Evolutionary conservation across 2,888 invertebrate species (phyloP).

Genomic region (Allophyes oxyacanthae): DNA sequence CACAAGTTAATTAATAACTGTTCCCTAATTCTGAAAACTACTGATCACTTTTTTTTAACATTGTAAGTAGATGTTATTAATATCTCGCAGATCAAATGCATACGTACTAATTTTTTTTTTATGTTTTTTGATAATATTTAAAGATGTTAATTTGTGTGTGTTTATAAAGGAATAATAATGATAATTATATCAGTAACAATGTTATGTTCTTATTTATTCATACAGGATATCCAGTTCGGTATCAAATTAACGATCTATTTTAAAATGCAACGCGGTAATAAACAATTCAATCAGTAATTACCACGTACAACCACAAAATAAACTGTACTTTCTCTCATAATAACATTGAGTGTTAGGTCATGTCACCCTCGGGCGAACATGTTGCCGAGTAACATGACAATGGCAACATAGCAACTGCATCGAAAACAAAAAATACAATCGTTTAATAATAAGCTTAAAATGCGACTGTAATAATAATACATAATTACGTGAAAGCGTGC

Average conservation of each 20-base stretch:
- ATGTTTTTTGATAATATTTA: too few relatives aligned
- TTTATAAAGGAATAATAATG: too few relatives aligned
- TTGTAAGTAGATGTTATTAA: too few relatives aligned
- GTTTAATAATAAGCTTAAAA: slow-evolving; percentile 76
- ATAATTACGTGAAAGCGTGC: slow-evolving; percentile 88
- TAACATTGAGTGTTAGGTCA: slow-evolving; percentile 18
- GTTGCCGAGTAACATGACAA: slow-evolving; percentile 40
- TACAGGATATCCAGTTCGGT: not conserved
- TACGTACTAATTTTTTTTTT: too few relatives aligned
- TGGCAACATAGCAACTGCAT: slow-evolving; percentile 75
- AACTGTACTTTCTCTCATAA: slow-evolving; percentile 18
- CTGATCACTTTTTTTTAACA: too few relatives aligned
- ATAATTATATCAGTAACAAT: too few relatives aligned
- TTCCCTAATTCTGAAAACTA: too few relatives aligned
- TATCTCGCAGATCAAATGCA: too few relatives aligned
- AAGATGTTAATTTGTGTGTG: too few relatives aligned
- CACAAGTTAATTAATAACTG: too few relatives aligned
- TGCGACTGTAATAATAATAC: slow-evolving; percentile 81
- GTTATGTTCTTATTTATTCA: too few relatives aligned
- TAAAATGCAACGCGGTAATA: not conserved
- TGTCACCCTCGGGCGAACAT: slow-evolving; percentile 32
- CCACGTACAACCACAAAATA: slow-evolving; percentile 15
- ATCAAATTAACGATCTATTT: not conserved
- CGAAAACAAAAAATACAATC: slow-evolving; percentile 75
- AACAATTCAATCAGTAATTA: slow-evolving; percentile 7